A percentile compares a stretch with the other conserved stretches of the same genome.
Evolutionary conservation across 2,888 invertebrate genomes (phyloP).

Genomic region (Noctua janthe): DNA sequence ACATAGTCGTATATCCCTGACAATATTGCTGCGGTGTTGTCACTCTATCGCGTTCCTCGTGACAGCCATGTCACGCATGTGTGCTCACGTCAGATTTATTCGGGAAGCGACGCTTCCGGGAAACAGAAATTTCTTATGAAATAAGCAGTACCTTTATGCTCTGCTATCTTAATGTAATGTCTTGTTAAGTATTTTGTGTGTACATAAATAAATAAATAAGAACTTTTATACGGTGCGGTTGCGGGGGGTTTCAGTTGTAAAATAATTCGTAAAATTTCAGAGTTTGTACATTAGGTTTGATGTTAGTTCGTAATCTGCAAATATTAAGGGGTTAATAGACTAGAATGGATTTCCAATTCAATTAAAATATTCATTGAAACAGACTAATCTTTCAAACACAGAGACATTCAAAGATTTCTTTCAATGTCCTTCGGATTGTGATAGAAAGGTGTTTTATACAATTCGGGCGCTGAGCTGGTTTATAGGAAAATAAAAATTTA

Average conservation of each 20-base stretch:
- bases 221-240: no score
- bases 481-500: background rate
- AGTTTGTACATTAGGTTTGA: background rate
- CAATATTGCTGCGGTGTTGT: slow-evolving; percentile 2
- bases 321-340: background rate
- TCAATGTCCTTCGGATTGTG: background rate
- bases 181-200: no score
- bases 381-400: background rate
- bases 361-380: background rate
- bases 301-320: background rate
- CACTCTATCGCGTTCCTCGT: background rate
- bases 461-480: background rate
- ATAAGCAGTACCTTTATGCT: no score
- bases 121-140: background rate
- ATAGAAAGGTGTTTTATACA: background rate
- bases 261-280: no score
- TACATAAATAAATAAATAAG: no score
- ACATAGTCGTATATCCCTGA: background rate
- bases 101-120: background rate
- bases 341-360: background rate
- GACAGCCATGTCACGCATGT: background rate
- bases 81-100: background rate
- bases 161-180: no score
- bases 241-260: no score
- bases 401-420: background rate